Percentiles rank a stretch among this genome's conserved stretches.
These are phyloP conservation scores for Neomonachus schauinslandi DNA, from an alignment of 2,113 vertebrate species.

Conservation along the genomic window DNA sequence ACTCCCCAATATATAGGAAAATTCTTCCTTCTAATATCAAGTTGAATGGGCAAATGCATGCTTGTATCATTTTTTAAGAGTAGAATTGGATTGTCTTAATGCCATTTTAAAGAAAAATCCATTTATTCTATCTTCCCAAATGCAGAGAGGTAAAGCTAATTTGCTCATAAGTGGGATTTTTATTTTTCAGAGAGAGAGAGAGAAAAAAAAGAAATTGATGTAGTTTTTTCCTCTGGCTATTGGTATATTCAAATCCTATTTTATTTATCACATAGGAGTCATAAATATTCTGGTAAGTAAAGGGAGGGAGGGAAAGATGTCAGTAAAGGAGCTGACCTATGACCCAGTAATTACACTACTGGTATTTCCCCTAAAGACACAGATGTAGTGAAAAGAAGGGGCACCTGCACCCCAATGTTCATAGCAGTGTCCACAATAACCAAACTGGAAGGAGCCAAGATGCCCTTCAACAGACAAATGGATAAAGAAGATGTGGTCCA, in stretches of 20 bases:
- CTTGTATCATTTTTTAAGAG: conserved; percentile 42
- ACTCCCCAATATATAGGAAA: not conserved
- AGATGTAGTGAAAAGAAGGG: too few species aligned
- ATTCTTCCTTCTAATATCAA: not conserved
- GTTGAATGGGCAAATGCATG: not conserved
- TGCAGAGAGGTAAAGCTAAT: not conserved
- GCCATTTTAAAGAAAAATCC: conserved; percentile 44
- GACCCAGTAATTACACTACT: too few species aligned
- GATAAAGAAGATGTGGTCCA: too few species aligned
- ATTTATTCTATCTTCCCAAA: conserved; percentile 36
- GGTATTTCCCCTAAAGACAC: too few species aligned
- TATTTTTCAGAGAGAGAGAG: not conserved
- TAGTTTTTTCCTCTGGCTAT: not conserved
- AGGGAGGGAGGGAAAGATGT: not conserved
- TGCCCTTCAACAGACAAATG: too few species aligned
- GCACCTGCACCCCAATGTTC: too few species aligned
- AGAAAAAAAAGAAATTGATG: not conserved
- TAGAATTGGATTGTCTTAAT: not conserved
- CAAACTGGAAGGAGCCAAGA: too few species aligned
- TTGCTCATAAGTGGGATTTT: conserved; percentile 25
- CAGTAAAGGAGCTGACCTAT: not conserved
- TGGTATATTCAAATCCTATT: not conserved
- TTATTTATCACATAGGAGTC: not conserved
- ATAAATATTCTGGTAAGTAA: not conserved
- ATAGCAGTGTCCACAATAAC: too few species aligned